Conservation (phyloP, 2,888 invertebrate genomes). For the Diogma glabrata region DNA sequence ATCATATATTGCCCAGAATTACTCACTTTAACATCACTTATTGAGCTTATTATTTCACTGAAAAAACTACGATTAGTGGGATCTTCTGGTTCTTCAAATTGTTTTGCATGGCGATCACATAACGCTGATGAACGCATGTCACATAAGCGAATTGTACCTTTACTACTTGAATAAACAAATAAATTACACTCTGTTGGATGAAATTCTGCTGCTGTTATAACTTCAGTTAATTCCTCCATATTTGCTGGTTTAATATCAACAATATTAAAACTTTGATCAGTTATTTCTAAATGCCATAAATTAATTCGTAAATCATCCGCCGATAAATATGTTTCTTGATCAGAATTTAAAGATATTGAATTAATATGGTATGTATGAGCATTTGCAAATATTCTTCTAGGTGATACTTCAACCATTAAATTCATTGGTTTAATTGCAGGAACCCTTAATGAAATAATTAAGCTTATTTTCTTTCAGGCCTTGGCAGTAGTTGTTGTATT, state of each 20-base stretch:
- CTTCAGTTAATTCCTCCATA: conserved; percentile 99
- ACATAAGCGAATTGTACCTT: conserved; percentile 95
- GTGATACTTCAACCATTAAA: conserved; percentile 96
- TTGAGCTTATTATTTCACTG: conserved; percentile 98
- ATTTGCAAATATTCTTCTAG: conserved; percentile 96
- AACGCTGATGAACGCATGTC: conserved; percentile 98
- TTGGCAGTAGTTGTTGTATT: too few species aligned
- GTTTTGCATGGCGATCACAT: conserved; percentile 96
- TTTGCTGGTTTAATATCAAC: conserved; percentile 99
- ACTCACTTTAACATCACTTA: conserved; percentile 98
- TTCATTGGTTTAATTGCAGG: conserved; percentile 94
- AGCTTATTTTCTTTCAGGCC: too few species aligned
- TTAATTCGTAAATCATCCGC: conserved; percentile 99
- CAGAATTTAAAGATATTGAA: conserved; percentile 98
- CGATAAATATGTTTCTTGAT: conserved; percentile 98
- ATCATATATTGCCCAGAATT: conserved; percentile 98
- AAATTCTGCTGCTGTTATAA: conserved; percentile 98
- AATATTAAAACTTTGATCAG: conserved; percentile 99
- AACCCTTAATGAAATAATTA: conserved; percentile 77
- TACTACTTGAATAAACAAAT: conserved; percentile 99
- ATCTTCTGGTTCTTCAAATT: conserved; percentile 99
- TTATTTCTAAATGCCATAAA: conserved; percentile 98
- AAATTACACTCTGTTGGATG: conserved; percentile 98
- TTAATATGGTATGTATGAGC: conserved; percentile 99
- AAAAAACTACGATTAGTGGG: conserved; percentile 97